Percentiles rank a stretch among this genome's conserved stretches.
Evolutionary conservation across 1,140 invertebrate species (phyloP).

Genomic region (Temnothorax curvispinosus): DNA sequence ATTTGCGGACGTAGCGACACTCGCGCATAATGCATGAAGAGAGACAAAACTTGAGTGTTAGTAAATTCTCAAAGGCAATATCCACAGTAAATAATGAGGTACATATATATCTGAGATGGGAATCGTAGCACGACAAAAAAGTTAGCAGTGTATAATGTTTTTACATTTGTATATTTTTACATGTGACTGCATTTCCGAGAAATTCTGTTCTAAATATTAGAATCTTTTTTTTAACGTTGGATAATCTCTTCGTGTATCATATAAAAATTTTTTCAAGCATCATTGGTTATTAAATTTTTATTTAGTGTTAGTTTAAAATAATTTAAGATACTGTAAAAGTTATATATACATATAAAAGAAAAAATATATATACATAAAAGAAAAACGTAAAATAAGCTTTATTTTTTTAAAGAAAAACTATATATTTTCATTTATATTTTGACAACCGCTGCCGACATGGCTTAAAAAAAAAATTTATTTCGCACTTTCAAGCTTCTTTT

Average conservation of each 20-base stretch:
- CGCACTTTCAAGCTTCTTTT: slow-evolving; percentile 26
- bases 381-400: background rate
- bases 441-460: background rate
- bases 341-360: background rate
- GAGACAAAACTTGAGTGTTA: background rate
- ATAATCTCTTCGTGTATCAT: background rate
- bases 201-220: background rate
- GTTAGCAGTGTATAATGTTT: background rate
- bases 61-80: background rate
- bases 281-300: background rate
- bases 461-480: slow-evolving; percentile 16
- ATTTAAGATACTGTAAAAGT: background rate
- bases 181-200: background rate
- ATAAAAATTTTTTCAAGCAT: background rate
- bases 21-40: background rate
- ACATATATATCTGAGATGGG: background rate
- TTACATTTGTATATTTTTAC: background rate
- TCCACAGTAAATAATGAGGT: background rate
- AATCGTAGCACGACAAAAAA: background rate
- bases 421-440: slow-evolving; percentile 19
- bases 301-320: background rate
- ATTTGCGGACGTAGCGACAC: background rate
- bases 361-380: background rate
- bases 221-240: background rate
- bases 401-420: background rate